Percentiles rank a stretch among this genome's conserved stretches.
Evolutionary conservation across 2,888 invertebrate genomes (phyloP).

Genomic region (Parnassius orleans): DNA sequence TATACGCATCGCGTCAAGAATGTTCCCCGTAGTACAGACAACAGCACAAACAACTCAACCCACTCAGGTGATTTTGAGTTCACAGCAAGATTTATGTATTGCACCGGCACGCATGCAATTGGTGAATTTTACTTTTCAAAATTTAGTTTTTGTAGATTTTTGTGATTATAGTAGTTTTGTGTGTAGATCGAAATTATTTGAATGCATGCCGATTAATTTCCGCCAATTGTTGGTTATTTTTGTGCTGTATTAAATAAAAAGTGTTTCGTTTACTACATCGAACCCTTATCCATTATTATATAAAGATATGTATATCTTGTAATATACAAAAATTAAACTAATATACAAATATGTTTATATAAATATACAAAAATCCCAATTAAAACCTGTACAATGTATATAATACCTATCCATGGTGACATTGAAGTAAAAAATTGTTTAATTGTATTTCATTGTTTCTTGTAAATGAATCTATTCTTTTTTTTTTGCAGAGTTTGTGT

Average conservation of each 20-base stretch:
- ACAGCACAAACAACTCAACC: conserved; percentile 25
- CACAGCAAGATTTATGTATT: conserved; percentile 9
- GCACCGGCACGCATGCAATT: conserved; percentile 34
- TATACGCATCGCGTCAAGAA: conserved; percentile 56
- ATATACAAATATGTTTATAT: no score
- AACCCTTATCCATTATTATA: conserved; percentile 3
- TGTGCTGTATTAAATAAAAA: background rate
- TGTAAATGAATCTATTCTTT: conserved; percentile 47
- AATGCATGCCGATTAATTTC: conserved; percentile 26
- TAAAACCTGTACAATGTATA: conserved; percentile 27
- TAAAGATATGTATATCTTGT: conserved; percentile 6
- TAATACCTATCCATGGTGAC: conserved; percentile 27
- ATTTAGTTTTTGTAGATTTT: conserved; percentile 25
- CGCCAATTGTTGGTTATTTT: conserved; percentile 9
- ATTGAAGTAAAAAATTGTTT: conserved; percentile 23
- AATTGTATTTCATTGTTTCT: conserved; percentile 37
- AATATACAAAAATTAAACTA: background rate
- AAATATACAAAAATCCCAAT: background rate
- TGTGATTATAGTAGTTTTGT: conserved; percentile 20
- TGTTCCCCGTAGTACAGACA: conserved; percentile 44
- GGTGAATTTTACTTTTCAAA: conserved; percentile 19
- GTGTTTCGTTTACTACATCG: background rate
- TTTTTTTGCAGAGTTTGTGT: conserved; percentile 68
- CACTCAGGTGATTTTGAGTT: conserved; percentile 33
- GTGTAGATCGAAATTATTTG: conserved; percentile 24